Conservation (phyloP, 2,888 invertebrate species). For the Geophilus truncorum region DNA sequence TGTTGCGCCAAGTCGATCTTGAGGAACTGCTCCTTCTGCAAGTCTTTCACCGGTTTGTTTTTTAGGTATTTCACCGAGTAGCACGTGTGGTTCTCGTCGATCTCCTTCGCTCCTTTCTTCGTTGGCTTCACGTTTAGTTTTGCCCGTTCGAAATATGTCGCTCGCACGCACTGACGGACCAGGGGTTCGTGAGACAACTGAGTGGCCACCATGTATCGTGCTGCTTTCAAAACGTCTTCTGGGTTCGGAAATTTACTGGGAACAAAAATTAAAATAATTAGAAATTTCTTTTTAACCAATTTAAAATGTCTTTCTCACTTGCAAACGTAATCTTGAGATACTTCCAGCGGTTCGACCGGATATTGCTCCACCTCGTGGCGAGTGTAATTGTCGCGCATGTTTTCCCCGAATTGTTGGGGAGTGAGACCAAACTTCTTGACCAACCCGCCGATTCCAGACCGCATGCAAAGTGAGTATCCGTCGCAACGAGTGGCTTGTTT, state of each 20-base stretch:
- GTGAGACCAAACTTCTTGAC: slow-evolving; percentile 87
- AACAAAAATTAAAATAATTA: slow-evolving; percentile 16
- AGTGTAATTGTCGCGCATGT: slow-evolving; percentile 91
- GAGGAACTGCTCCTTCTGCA: slow-evolving; percentile 84
- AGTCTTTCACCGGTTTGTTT: slow-evolving; percentile 84
- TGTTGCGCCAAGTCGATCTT: slow-evolving; percentile 63
- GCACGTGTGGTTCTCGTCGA: slow-evolving; percentile 89
- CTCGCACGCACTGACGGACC: slow-evolving; percentile 75
- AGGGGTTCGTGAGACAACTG: slow-evolving; percentile 89
- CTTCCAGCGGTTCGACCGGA: slow-evolving; percentile 71
- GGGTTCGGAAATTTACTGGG: slow-evolving; percentile 61
- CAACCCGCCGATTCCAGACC: slow-evolving; percentile 73
- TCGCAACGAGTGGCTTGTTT: slow-evolving; percentile 83
- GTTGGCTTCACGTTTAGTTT: slow-evolving; percentile 77
- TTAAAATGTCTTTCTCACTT: slow-evolving; percentile 43
- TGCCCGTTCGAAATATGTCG: slow-evolving; percentile 81
- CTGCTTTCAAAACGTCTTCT: slow-evolving; percentile 82
- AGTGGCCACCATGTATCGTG: slow-evolving; percentile 88
- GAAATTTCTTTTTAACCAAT: slow-evolving; percentile 32
- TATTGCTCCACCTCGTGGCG: slow-evolving; percentile 92
- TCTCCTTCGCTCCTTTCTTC: slow-evolving; percentile 72
- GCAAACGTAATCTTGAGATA: slow-evolving; percentile 67
- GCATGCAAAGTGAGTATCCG: slow-evolving; percentile 79
- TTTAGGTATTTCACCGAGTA: slow-evolving; percentile 82
- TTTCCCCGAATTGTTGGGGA: slow-evolving; percentile 93